These are phyloP conservation scores for Formica exsecta DNA, from an alignment of 1,140 invertebrate genomes.

Conservation along the genomic window DNA sequence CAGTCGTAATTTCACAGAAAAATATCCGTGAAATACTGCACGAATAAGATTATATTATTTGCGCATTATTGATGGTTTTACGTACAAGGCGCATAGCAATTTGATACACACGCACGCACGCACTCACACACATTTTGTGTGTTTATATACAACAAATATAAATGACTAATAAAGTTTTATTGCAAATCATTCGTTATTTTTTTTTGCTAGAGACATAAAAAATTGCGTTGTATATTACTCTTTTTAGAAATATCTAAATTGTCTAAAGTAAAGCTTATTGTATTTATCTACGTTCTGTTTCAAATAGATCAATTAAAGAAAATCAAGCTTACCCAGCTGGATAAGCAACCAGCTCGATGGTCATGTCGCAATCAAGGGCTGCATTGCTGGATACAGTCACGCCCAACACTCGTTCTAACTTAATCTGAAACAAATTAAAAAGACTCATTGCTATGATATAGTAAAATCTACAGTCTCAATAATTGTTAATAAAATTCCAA, in stretches of 20 bases:
- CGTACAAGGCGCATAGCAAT: no score
- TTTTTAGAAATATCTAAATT: neutral
- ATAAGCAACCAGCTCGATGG: conserved; percentile 95
- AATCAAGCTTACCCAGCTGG: conserved; percentile 95
- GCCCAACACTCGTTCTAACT: conserved; percentile 96
- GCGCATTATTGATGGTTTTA: no score
- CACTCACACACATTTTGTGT: no score
- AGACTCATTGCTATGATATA: neutral
- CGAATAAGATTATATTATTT: no score
- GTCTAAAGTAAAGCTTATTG: neutral
- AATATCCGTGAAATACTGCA: no score
- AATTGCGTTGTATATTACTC: neutral
- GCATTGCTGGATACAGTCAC: conserved; percentile 97
- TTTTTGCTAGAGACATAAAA: neutral
- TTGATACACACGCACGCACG: no score
- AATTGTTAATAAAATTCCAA: neutral
- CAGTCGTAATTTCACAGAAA: no score
- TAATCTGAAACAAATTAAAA: conserved; percentile 91
- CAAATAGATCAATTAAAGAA: conserved; percentile 23
- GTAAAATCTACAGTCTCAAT: neutral
- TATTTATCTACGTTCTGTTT: neutral
- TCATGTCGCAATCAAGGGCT: conserved; percentile 95
- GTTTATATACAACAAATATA: no score
- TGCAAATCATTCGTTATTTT: neutral
- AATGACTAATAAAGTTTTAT: neutral